Percentiles rank a stretch among this genome's conserved stretches.
phyloP scores from a whole-genome alignment of 2,888 invertebrate species.

The Trissolcus brochymenae region DNA sequence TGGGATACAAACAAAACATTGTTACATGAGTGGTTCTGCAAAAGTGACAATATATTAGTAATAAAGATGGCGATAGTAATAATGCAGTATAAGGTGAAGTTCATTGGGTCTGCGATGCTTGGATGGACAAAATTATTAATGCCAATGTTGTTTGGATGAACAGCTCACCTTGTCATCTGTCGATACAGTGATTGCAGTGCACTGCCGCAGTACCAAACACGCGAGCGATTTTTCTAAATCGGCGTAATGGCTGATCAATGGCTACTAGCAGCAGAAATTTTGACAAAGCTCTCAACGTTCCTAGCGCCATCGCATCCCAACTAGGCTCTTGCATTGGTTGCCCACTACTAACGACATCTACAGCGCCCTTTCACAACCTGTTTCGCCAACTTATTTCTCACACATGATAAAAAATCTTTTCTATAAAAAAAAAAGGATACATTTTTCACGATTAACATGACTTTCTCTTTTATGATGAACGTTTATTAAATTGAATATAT shows the following conservation, averaged over 20 bases:
- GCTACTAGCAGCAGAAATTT: slow-evolving; percentile 67
- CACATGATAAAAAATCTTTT: background rate
- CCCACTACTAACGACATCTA: slow-evolving; percentile 21
- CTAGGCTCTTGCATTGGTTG: background rate
- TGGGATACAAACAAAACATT: slow-evolving; percentile 21
- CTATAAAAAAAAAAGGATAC: no score
- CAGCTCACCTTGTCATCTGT: slow-evolving; percentile 52
- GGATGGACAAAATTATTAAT: slow-evolving; percentile 27
- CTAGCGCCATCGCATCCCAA: slow-evolving; percentile 25
- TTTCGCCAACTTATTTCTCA: background rate
- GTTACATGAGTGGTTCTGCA: slow-evolving; percentile 44
- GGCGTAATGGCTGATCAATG: slow-evolving; percentile 69
- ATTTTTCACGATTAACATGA: background rate
- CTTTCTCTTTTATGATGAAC: background rate
- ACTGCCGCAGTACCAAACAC: slow-evolving; percentile 32
- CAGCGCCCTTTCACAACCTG: background rate
- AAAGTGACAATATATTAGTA: slow-evolving; percentile 59
- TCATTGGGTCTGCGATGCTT: slow-evolving; percentile 20
- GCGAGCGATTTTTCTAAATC: slow-evolving; percentile 44
- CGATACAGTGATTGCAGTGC: slow-evolving; percentile 29
- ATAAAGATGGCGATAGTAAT: slow-evolving; percentile 71
- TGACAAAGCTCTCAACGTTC: slow-evolving; percentile 41
- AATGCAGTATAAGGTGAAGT: slow-evolving; percentile 58
- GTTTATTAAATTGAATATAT: background rate
- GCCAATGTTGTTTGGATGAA: slow-evolving; percentile 39